Evolutionary conservation across 53 echinoderm and acorn worm species (phyloP).

Genomic region (Echinarachnius parma): DNA sequence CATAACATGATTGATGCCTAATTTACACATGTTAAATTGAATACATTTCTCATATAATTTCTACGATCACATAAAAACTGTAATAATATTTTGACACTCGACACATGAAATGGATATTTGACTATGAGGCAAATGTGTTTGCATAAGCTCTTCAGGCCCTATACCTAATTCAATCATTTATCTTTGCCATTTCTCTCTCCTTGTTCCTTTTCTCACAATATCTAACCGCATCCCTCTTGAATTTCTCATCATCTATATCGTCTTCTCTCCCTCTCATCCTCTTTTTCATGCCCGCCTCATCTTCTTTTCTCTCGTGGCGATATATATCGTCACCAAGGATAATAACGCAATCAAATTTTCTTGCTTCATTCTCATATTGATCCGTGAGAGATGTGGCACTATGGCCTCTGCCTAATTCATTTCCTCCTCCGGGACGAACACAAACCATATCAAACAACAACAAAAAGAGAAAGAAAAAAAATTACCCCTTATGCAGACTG

Average conservation of each 20-base stretch:
- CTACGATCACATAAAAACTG: too few species aligned
- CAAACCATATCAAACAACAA: too few species aligned
- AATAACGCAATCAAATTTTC: conserved; percentile 33
- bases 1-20: too few species aligned
- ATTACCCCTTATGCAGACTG: neutral
- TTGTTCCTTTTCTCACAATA: neutral
- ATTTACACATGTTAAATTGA: too few species aligned
- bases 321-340: neutral
- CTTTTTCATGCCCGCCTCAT: neutral
- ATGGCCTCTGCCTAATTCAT: neutral
- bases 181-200: neutral
- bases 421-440: conserved; percentile 14
- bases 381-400: neutral
- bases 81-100: too few species aligned
- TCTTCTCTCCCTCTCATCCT: neutral
- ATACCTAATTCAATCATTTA: too few species aligned
- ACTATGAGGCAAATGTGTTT: too few species aligned
- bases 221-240: neutral
- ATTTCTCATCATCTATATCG: neutral
- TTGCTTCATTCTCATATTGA: conserved; percentile 14
- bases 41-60: too few species aligned
- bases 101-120: too few species aligned
- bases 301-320: neutral
- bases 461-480: too few species aligned
- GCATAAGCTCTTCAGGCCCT: too few species aligned